These are phyloP conservation scores for Megalops atlanticus DNA, from an alignment of 2,113 vertebrate species.

Conservation along the genomic window DNA sequence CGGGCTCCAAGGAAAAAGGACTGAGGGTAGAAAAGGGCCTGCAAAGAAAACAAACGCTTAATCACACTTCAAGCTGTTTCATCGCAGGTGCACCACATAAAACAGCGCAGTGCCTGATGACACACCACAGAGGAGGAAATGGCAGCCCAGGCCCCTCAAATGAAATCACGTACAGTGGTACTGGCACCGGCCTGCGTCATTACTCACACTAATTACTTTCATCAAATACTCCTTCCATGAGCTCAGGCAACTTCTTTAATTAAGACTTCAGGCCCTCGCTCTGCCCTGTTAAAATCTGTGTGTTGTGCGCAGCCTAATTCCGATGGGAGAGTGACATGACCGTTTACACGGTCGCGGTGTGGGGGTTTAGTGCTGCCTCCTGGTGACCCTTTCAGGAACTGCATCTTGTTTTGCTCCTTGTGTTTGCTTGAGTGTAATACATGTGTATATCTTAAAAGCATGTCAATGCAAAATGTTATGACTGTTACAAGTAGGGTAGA, in stretches of 20 bases:
- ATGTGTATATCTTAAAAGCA: not conserved
- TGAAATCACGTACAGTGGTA: slow-evolving; percentile 25
- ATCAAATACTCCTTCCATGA: slow-evolving; percentile 22
- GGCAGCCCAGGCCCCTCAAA: not conserved
- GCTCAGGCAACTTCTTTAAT: slow-evolving; percentile 23
- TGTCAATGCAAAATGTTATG: not conserved
- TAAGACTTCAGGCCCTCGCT: slow-evolving; percentile 1
- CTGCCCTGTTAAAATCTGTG: not conserved
- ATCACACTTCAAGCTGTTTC: not conserved
- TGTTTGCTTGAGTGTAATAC: not conserved
- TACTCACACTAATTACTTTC: slow-evolving; percentile 33
- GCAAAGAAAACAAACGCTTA: not conserved
- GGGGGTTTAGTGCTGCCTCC: not conserved
- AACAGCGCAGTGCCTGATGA: slow-evolving; percentile 22
- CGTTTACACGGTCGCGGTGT: not conserved
- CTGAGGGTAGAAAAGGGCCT: not conserved
- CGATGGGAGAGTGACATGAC: not conserved
- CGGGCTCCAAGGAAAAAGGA: slow-evolving; percentile 10
- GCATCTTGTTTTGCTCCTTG: not conserved
- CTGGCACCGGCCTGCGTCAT: slow-evolving; percentile 9
- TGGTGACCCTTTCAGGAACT: not conserved
- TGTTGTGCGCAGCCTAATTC: not conserved
- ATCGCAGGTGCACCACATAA: slow-evolving; percentile 38
- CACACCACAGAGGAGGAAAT: slow-evolving; percentile 22
- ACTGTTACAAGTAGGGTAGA: too few species aligned